Conservation (phyloP, 2,888 invertebrate genomes). For the Stenchaetothrips biformis region DNA sequence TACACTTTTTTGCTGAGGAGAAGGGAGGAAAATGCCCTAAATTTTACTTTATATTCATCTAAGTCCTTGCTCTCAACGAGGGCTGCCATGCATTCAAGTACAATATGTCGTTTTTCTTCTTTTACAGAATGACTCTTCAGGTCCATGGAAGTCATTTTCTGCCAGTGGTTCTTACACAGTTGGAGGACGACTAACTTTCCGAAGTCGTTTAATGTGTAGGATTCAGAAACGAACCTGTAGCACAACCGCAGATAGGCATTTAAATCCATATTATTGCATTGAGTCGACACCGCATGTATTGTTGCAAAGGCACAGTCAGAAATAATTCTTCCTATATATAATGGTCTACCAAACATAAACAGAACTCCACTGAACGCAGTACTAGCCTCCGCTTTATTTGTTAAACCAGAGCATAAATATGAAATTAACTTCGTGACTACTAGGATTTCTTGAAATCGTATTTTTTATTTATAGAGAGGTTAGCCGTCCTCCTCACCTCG, state of each 20-base stretch:
- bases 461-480: no score
- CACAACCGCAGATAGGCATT: not conserved
- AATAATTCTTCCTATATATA: not conserved
- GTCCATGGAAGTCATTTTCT: not conserved
- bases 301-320: not conserved
- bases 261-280: not conserved
- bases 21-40: not conserved
- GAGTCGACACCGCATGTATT: not conserved
- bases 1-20: not conserved
- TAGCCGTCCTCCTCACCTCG: no score
- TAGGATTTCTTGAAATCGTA: no score
- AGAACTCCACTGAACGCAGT: no score
- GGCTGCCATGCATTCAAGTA: not conserved
- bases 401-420: no score
- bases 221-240: not conserved
- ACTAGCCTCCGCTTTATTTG: no score
- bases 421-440: no score
- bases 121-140: not conserved
- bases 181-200: not conserved
- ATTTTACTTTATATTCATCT: not conserved
- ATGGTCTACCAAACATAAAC: no score
- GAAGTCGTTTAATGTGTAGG: not conserved
- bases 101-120: not conserved
- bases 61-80: not conserved
- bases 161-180: not conserved